Evolutionary conservation across 2,113 vertebrate genomes (phyloP).

Genomic region (Diphyllodes magnificus): DNA sequence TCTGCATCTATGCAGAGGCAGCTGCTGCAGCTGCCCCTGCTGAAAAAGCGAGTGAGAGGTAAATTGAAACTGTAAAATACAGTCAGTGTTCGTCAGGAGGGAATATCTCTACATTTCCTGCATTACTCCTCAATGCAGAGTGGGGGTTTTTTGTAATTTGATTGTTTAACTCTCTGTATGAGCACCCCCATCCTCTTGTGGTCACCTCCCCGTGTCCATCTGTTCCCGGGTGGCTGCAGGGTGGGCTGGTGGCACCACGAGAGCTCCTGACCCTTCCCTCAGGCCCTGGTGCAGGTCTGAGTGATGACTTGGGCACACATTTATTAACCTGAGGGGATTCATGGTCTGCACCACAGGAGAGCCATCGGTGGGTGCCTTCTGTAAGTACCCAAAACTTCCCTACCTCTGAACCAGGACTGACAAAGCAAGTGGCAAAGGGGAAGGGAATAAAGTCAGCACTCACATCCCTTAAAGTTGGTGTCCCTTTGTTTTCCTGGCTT

Average conservation of each 20-base stretch:
- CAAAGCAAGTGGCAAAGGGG: no score
- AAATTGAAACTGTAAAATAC: neutral
- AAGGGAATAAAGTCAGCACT: neutral
- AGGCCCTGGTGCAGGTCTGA: neutral
- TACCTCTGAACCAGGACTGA: neutral
- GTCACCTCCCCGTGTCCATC: accelerated
- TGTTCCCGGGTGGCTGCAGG: accelerated
- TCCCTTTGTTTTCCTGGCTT: neutral
- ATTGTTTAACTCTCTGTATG: accelerated
- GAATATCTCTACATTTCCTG: neutral
- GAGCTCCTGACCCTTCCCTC: neutral
- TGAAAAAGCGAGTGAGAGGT: neutral
- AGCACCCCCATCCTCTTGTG: neutral
- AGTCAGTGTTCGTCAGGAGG: neutral
- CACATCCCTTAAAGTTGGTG: neutral
- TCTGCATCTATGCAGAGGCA: neutral
- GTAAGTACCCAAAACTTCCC: neutral
- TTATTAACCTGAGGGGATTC: accelerated
- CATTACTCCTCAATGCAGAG: accelerated
- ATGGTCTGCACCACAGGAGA: neutral
- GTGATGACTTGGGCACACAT: accelerated
- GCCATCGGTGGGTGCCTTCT: accelerated
- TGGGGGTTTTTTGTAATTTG: neutral
- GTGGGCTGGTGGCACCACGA: accelerated
- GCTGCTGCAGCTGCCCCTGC: neutral